phyloP scores from a whole-genome alignment of 2,797 vertebrate species.

The Anolis apletophallus region DNA sequence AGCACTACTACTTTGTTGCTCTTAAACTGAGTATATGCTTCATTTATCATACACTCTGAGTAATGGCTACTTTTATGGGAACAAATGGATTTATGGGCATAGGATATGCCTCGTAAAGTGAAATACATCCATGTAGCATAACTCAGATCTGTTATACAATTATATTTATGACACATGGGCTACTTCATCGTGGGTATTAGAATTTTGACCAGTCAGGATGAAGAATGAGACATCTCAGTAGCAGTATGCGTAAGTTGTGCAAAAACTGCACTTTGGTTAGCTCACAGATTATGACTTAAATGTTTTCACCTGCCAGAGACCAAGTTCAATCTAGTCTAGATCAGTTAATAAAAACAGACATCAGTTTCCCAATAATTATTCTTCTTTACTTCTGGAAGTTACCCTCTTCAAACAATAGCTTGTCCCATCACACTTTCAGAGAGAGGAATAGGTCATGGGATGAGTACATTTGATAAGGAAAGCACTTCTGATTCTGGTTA shows the following conservation, averaged over 20 bases:
- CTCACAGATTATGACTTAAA: neutral
- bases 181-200: neutral
- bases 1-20: neutral
- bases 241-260: neutral
- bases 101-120: neutral
- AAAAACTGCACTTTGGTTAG: neutral
- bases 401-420: neutral
- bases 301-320: neutral
- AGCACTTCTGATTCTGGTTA: neutral
- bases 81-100: neutral
- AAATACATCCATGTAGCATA: neutral
- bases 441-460: neutral
- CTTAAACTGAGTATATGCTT: neutral
- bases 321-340: too few relatives aligned
- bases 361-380: neutral
- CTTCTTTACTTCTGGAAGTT: neutral
- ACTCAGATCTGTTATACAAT: neutral
- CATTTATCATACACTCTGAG: neutral
- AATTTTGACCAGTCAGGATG: too few relatives aligned
- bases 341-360: neutral
- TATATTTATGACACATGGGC: neutral
- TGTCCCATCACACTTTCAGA: neutral
- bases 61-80: neutral
- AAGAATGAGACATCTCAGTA: neutral
- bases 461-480: neutral